Percentiles rank a stretch among this genome's conserved stretches.
phyloP scores from a whole-genome alignment of 1,140 invertebrate species.

The Littorina saxatilis region DNA sequence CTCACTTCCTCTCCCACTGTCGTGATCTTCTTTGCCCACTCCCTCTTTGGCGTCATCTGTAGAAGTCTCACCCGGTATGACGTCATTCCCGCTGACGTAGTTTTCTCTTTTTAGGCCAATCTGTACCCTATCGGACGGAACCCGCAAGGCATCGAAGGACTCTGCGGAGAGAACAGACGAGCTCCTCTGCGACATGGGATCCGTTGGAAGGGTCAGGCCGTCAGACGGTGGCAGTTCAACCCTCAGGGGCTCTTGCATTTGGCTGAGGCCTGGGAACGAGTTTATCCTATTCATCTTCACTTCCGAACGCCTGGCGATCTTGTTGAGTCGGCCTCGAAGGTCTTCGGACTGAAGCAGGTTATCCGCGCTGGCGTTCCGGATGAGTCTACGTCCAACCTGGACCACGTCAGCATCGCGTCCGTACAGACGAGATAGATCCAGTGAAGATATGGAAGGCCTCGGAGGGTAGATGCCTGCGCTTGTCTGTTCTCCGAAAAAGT shows the following conservation, averaged over 20 bases:
- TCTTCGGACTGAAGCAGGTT: slow-evolving; percentile 2
- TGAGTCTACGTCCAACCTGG: not conserved
- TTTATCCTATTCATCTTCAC: not conserved
- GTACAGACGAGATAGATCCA: not conserved
- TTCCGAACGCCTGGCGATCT: not conserved
- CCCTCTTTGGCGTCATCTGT: not conserved
- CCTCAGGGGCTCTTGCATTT: not conserved
- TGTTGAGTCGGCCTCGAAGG: not conserved
- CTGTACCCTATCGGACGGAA: no score
- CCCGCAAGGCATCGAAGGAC: no score
- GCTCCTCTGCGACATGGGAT: no score
- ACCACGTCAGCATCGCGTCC: not conserved
- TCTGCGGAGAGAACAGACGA: not conserved
- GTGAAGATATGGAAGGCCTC: not conserved
- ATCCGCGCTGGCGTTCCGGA: slow-evolving; percentile 5
- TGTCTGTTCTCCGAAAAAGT: not conserved
- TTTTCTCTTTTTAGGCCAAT: no score
- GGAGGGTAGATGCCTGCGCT: not conserved
- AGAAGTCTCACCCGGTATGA: slow-evolving; percentile 1
- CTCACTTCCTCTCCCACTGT: slow-evolving; percentile 16
- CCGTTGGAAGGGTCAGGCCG: no score
- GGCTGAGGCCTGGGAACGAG: not conserved
- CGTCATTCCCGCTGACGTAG: not conserved
- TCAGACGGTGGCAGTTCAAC: not conserved
- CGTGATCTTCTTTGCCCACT: not conserved